These are phyloP conservation scores for Synergus japonicus DNA, from an alignment of 2,888 invertebrate genomes.

Conservation along the genomic window DNA sequence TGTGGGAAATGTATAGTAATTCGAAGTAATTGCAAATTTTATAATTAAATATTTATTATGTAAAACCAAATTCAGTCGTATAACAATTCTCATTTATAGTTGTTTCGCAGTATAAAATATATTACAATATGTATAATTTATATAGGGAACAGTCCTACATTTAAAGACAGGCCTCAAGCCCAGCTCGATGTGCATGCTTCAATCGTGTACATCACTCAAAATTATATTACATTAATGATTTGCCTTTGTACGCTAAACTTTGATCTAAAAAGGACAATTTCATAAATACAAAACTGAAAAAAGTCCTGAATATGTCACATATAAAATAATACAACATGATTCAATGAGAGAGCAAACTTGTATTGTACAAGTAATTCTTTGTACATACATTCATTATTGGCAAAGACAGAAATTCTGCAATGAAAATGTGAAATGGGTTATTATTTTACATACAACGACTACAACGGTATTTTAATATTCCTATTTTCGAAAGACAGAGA, in stretches of 20 bases:
- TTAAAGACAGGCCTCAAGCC: slow-evolving; percentile 65
- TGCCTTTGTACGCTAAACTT: slow-evolving; percentile 29
- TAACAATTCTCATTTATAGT: slow-evolving; percentile 67
- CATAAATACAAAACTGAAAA: neutral
- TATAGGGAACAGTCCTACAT: slow-evolving; percentile 57
- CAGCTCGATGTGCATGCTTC: slow-evolving; percentile 63
- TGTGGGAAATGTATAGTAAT: neutral
- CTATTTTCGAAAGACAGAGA: slow-evolving; percentile 1
- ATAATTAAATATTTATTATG: slow-evolving; percentile 38
- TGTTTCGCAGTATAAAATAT: slow-evolving; percentile 72
- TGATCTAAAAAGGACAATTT: slow-evolving; percentile 15
- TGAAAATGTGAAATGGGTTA: slow-evolving; percentile 3
- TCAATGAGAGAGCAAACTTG: neutral
- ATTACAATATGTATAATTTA: slow-evolving; percentile 69
- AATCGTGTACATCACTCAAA: slow-evolving; percentile 45
- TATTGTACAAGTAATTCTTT: neutral
- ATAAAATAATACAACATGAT: neutral
- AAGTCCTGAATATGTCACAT: neutral
- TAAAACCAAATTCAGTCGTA: slow-evolving; percentile 43
- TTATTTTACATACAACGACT: neutral
- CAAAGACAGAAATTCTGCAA: slow-evolving; percentile 19
- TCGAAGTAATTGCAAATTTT: neutral
- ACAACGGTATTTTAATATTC: slow-evolving; percentile 8
- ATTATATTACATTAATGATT: slow-evolving; percentile 30
- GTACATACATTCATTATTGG: slow-evolving; percentile 20